Evolutionary conservation across 2,888 invertebrate species (phyloP), one percentile per base, ranked within the genome.

Genomic region (Leptopilina drosophilae): DNA sequence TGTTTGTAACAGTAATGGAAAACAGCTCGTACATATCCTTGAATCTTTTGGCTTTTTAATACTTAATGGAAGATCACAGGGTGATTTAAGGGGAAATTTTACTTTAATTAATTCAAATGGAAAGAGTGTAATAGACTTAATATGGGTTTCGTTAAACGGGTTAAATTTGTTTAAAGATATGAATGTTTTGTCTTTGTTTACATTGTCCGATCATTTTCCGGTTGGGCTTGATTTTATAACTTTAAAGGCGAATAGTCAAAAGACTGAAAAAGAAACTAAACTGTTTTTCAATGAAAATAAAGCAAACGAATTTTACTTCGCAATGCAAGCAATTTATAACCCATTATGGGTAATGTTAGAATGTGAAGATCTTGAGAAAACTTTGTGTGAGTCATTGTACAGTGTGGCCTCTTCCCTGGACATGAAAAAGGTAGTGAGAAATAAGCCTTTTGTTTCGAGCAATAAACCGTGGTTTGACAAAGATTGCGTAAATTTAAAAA

Each of bases 121-220:
- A 14, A 59, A 84, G 80, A 81, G 79, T 81, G 78, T 77, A 67
- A 73, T 81, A 81, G 80, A 80, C 79, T 82, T 81, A 59, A 14
- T 59, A 14, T 59, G n/a, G 15, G n/a, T 59, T 59, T 59, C 59
- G 59, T 14, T 59, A 2, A 14, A 59, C 14, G 14, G 59, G 6
- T 59, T 59, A 14, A 14, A 59, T n/a, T 14, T 11, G n/a, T 59
- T 8, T 59, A 59, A 6, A n/a, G 59, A 59, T 59, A 12, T 59
- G n/a, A 59, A n/a, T 59, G 59, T 40, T 66, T 67, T 49, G 80
- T 76, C 79, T 75, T 76, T 79, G 78, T 78, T 79, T 79, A 79
- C 53, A 33, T 78, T 79, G 75, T 69, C 77, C 67, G 79, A 80
- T 65, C 76, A 76, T 49, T 69, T 33, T 65, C 64, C 69, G 1